A percentile compares a stretch with the other conserved stretches of the same genome.
These are phyloP conservation scores for Drosophila navojoa DNA, from an alignment of 1,140 invertebrate species.

Conservation along the genomic window DNA sequence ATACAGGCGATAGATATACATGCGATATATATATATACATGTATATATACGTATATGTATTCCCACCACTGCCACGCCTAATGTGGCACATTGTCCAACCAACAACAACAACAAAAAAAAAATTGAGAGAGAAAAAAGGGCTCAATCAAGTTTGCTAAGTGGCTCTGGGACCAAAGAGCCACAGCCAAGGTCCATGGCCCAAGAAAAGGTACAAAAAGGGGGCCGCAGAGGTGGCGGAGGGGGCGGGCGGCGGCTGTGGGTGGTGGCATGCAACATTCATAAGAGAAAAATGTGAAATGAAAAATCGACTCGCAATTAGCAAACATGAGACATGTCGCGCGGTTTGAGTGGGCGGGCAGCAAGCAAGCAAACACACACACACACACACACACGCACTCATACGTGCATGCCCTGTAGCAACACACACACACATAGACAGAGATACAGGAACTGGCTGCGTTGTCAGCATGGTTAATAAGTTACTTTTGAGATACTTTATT, in stretches of 20 bases:
- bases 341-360: conserved; percentile 26
- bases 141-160: conserved; percentile 62
- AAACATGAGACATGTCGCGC: conserved; percentile 71
- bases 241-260: too few species aligned
- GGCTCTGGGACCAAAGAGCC: conserved; percentile 28
- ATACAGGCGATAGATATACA: not conserved
- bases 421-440: conserved; percentile 7
- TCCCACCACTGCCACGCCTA: not conserved
- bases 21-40: too few species aligned
- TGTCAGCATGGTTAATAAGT: conserved; percentile 82
- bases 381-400: conserved; percentile 31
- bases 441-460: conserved; percentile 66
- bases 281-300: conserved; percentile 74
- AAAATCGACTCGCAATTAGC: conserved; percentile 83
- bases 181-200: conserved; percentile 1
- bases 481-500: conserved; percentile 82
- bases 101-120: not conserved
- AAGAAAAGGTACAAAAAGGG: not conserved
- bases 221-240: not conserved
- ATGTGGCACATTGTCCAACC: not conserved
- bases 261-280: not conserved
- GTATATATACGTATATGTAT: not conserved
- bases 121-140: conserved; percentile 35
- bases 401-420: conserved; percentile 8
- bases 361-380: conserved; percentile 21